Conservation (phyloP, 2,888 invertebrate species). For the Mythimna ferrago region DNA sequence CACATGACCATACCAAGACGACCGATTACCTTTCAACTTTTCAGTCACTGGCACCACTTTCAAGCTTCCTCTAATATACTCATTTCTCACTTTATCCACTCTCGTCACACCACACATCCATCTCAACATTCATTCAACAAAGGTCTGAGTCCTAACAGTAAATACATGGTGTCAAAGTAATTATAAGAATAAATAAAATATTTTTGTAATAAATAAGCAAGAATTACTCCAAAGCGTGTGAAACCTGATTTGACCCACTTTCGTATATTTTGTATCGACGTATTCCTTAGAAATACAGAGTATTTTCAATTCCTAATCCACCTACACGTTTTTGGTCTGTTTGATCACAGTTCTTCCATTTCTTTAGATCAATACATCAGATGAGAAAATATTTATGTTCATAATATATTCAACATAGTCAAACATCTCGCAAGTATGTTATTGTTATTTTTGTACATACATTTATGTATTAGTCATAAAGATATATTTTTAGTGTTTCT, state of each 20-base stretch:
- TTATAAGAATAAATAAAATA: not conserved
- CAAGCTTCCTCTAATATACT: too few species aligned
- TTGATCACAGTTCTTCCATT: conserved; percentile 31
- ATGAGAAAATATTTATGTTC: conserved; percentile 51
- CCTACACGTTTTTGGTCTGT: not conserved
- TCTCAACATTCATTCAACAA: too few species aligned
- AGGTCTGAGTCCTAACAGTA: too few species aligned
- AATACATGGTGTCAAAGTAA: not conserved
- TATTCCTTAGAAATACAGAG: conserved; percentile 38
- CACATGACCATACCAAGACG: too few species aligned
- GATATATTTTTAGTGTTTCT: conserved; percentile 26
- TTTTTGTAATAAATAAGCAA: conserved; percentile 8
- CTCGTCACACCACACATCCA: too few species aligned
- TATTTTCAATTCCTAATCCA: conserved; percentile 12
- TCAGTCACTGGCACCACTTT: too few species aligned
- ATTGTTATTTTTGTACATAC: conserved; percentile 14
- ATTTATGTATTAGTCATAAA: conserved; percentile 36
- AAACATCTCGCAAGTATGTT: conserved; percentile 14
- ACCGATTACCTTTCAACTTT: too few species aligned
- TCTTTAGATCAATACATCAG: conserved; percentile 40
- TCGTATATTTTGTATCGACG: conserved; percentile 10
- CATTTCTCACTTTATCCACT: too few species aligned
- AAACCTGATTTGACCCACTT: conserved; percentile 12
- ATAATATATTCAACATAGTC: conserved; percentile 25
- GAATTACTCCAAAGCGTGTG: not conserved